phyloP scores from a whole-genome alignment of 2,797 vertebrate species.

The Artibeus lituratus region DNA sequence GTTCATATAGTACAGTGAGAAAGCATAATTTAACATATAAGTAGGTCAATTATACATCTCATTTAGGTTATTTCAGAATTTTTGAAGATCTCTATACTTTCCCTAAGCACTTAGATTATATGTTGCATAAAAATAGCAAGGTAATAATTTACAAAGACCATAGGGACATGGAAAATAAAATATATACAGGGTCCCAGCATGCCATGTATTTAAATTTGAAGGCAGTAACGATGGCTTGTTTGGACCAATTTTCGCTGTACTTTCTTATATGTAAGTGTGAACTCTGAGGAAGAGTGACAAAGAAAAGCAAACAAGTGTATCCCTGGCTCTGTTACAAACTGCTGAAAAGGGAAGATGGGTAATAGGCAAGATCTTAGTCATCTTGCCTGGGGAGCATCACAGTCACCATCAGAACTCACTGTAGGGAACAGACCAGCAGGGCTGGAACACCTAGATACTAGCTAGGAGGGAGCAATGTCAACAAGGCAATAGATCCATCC shows the following conservation, averaged over 20 bases:
- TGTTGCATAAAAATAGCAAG: neutral
- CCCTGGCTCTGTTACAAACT: neutral
- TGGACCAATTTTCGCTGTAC: neutral
- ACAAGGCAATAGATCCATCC: neutral
- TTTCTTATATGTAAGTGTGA: neutral
- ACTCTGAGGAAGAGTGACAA: neutral
- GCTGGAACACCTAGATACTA: neutral
- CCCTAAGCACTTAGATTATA: neutral
- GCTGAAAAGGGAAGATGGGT: neutral
- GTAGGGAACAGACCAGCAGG: neutral
- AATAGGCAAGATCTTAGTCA: neutral
- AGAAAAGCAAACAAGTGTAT: neutral
- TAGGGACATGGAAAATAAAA: neutral
- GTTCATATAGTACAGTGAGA: neutral
- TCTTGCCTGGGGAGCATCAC: neutral
- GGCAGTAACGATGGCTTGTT: neutral
- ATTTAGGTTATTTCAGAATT: neutral
- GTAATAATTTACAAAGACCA: neutral
- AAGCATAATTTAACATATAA: neutral
- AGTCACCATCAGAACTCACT: constrained; percentile 9
- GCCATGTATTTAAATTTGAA: neutral
- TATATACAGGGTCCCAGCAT: neutral
- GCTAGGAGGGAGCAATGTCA: neutral
- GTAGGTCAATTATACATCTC: neutral
- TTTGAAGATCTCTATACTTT: neutral